A percentile compares a stretch with the other conserved stretches of the same genome.
These are phyloP conservation scores for Himalopsyche anomala DNA, from an alignment of 2,888 invertebrate genomes.

Conservation along the genomic window DNA sequence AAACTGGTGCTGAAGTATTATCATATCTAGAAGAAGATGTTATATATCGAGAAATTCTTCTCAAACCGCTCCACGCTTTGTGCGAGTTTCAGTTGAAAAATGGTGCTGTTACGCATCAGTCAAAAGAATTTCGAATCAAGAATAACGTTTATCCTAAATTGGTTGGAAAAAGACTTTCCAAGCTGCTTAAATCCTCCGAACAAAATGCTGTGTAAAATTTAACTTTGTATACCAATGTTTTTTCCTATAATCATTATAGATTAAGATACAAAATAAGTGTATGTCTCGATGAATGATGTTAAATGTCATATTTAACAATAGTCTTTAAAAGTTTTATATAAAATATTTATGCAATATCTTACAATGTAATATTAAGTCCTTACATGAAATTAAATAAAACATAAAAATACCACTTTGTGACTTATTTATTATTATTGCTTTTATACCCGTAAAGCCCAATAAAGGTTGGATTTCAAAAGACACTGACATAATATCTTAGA, in stretches of 20 bases:
- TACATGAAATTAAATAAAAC: no score
- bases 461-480: no score
- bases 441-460: no score
- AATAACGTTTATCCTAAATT: conserved; percentile 87
- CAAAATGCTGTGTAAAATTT: conserved; percentile 53
- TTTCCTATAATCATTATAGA: neutral
- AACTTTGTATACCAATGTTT: neutral
- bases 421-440: no score
- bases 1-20: conserved; percentile 89
- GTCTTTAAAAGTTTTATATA: neutral
- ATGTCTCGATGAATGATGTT: neutral
- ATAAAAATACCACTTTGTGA: no score
- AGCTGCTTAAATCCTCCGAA: conserved; percentile 72
- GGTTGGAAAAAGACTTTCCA: conserved; percentile 86
- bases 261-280: neutral
- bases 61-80: conserved; percentile 87
- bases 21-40: conserved; percentile 84
- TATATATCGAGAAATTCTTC: conserved; percentile 80
- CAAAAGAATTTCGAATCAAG: conserved; percentile 91
- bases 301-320: neutral
- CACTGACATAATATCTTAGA: no score
- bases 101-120: conserved; percentile 95
- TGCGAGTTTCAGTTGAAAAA: conserved; percentile 92
- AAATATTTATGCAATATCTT: neutral
- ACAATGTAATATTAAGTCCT: neutral